Percentiles rank a stretch among this genome's conserved stretches.
phyloP scores from a whole-genome alignment of 2,113 vertebrate genomes.

The Heloderma charlesbogerti region DNA sequence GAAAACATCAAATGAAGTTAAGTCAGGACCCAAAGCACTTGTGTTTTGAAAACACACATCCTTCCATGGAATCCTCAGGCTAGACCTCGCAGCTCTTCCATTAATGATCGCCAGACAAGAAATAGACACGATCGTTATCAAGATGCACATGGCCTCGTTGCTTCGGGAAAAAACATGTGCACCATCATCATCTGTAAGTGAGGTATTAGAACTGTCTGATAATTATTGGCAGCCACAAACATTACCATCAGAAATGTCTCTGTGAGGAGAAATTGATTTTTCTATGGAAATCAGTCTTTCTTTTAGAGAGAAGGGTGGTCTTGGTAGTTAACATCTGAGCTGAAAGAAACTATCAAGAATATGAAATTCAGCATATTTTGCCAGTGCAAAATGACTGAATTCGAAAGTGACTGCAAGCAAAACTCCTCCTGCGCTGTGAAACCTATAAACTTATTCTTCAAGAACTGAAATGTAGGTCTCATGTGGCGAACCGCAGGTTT shows the following conservation, averaged over 20 bases:
- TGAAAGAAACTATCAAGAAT: not conserved
- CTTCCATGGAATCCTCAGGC: constrained; percentile 36
- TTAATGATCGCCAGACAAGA: constrained; percentile 42
- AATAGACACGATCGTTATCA: constrained; percentile 47
- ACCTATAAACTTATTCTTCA: not conserved
- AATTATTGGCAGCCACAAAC: constrained; percentile 47
- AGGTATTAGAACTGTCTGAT: constrained; percentile 53
- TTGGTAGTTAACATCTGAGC: not conserved
- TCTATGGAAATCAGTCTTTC: rapidly evolving
- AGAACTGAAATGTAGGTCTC: not conserved
- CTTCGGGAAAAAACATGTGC: not conserved
- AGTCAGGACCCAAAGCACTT: not conserved
- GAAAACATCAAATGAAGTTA: constrained; percentile 2
- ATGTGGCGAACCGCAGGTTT: not conserved
- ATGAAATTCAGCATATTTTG: too few species aligned
- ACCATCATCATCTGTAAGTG: constrained; percentile 21
- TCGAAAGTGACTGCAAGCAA: not conserved
- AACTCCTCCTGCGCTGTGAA: not conserved
- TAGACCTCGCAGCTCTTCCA: not conserved
- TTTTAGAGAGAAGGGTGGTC: not conserved
- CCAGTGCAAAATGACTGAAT: not conserved
- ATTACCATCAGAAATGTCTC: not conserved
- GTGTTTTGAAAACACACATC: not conserved
- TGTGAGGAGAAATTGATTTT: constrained; percentile 20
- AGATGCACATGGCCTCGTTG: constrained; percentile 32